phyloP scores from a whole-genome alignment of 2,888 invertebrate genomes.

The Brachyptera risi region DNA sequence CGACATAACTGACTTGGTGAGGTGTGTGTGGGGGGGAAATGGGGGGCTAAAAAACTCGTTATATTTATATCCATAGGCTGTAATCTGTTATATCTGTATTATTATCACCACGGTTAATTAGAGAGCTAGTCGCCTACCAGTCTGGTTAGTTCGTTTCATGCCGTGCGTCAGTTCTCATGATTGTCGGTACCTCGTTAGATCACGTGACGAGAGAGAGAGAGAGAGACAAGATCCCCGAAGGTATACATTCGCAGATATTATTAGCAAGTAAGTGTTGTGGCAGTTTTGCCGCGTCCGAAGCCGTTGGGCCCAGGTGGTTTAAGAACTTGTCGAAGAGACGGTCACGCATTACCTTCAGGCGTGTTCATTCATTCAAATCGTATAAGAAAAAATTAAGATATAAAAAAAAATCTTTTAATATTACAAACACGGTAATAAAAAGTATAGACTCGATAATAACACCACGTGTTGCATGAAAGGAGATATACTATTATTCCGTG shows the following conservation, averaged over 20 bases:
- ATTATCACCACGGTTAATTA: slow-evolving; percentile 4
- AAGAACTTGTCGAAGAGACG: background rate
- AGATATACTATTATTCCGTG: too few relatives aligned
- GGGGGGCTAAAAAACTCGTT: too few relatives aligned
- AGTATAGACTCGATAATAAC: too few relatives aligned
- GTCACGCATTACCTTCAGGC: slow-evolving; percentile 6
- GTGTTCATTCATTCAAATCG: slow-evolving; percentile 19
- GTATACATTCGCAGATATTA: slow-evolving; percentile 14
- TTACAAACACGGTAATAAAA: background rate
- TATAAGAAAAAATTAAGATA: slow-evolving; percentile 1
- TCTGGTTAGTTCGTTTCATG: slow-evolving; percentile 6
- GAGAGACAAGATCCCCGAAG: too few relatives aligned
- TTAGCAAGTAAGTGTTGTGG: slow-evolving; percentile 5
- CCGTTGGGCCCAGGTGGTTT: slow-evolving; percentile 3
- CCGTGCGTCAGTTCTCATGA: too few relatives aligned
- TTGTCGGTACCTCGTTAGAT: slow-evolving; percentile 15
- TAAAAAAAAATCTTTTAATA: slow-evolving; percentile 11
- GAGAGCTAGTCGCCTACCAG: background rate
- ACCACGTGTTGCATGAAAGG: too few relatives aligned
- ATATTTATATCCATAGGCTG: too few relatives aligned
- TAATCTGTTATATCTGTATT: too few relatives aligned
- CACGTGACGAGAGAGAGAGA: background rate
- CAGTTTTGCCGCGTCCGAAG: background rate
- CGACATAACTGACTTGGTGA: too few relatives aligned
- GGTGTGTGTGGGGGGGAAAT: too few relatives aligned